Evolutionary conservation across 2,888 invertebrate genomes (phyloP).

Genomic region (Ramazzottius varieornatus): DNA sequence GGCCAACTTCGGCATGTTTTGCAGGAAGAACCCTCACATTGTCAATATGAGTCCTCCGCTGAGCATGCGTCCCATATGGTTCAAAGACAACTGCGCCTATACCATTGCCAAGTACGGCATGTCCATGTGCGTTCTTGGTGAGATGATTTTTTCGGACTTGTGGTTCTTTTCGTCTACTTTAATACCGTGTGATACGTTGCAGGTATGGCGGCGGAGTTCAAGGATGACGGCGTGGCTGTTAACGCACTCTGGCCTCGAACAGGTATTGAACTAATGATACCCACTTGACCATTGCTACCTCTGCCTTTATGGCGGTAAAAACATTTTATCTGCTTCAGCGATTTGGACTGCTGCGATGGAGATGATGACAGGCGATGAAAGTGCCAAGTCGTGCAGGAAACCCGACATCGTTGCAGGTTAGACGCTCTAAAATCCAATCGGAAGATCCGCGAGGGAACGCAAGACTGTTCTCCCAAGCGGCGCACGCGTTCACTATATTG

Average conservation of each 20-base stretch:
- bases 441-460: too few relatives aligned
- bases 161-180: too few relatives aligned
- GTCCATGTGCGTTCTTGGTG: conserved; percentile 69
- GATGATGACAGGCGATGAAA: conserved; percentile 32
- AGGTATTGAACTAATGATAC: conserved; percentile 28
- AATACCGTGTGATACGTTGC: too few relatives aligned
- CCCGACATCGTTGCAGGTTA: conserved; percentile 47
- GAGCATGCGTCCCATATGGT: conserved; percentile 66
- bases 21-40: conserved; percentile 58
- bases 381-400: conserved; percentile 39
- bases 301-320: too few relatives aligned
- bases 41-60: conserved; percentile 81
- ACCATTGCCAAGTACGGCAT: conserved; percentile 96
- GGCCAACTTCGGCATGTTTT: neutral
- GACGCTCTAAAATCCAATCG: too few relatives aligned
- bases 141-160: neutral
- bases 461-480: too few relatives aligned
- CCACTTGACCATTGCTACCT: neutral
- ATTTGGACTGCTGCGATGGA: conserved; percentile 64
- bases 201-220: conserved; percentile 85
- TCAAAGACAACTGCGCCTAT: conserved; percentile 69
- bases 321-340: conserved; percentile 29
- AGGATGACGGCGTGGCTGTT: conserved; percentile 51
- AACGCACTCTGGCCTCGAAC: conserved; percentile 91
- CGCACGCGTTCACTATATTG: too few relatives aligned